Base-by-base conservation (phyloP, 2,888 invertebrate species). In the Gibbula magus region DNA sequence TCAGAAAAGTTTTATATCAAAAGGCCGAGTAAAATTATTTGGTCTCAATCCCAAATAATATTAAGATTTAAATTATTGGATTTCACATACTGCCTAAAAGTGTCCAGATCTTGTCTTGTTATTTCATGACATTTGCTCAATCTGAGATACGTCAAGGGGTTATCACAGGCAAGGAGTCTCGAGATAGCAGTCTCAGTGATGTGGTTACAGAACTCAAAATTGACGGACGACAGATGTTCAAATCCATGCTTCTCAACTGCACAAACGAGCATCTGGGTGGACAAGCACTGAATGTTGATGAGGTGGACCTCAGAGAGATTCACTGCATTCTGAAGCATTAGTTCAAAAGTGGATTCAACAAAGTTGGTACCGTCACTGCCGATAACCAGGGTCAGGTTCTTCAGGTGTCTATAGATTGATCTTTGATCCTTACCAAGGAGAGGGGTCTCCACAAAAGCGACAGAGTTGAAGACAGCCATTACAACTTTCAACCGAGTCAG, bases 401-500 rank as follows among this genome's bases (percentile, higher is more conserved):
- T 53, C 54, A 84, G 52, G 52, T 54, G 25, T 32, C 39, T 56
- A 39, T 70, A 82, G 20, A 54, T 56, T 22, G 39, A 20, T 20
- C 25, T 66, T 25, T 66, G 53, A 10, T 82, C 61, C 7, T 75
- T 35, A 32, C 67, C 70, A 8, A 45, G 35, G 29, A 81, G 20
- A 13, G 51, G 54, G 16, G 82, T 75, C 10, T 73, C 61, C 13
- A 74, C 35, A 73, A 80, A 78, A n/a, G 78, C 76, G 2, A 70
- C 78, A 22, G 78, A 75, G 51, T 79, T 78, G 35, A 61, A 66
- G 52, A 80, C 45, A 1, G 79, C 77, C 78, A 82, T 78, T 4
- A 78, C 54, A 25, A 52, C 22, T 25, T 82, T 78, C 16, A 86
- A 73, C n/a, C 81, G 76, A 29, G 76, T 54, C 8, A 86, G 77